phyloP scores from a whole-genome alignment of 2,113 vertebrate genomes.

The Clarias magur region DNA sequence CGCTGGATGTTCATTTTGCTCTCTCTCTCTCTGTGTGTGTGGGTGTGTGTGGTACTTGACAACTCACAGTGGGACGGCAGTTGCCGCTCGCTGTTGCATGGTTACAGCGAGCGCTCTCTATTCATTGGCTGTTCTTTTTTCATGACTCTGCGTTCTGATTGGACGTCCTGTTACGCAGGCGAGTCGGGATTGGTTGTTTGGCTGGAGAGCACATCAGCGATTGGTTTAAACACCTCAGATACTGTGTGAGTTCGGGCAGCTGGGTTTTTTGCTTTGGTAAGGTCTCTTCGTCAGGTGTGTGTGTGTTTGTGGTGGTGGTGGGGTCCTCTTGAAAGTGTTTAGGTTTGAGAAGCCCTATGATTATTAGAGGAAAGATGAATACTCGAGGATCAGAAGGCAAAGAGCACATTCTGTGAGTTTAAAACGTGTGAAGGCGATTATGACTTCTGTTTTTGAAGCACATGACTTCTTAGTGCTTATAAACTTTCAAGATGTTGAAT shows the following conservation, averaged over 20 bases:
- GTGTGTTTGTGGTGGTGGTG: background rate
- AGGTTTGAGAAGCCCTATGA: background rate
- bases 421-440: background rate
- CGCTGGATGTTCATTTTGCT: constrained; percentile 60
- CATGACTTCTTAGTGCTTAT: background rate
- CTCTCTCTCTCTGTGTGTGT: constrained; percentile 46
- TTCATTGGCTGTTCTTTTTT: constrained; percentile 63
- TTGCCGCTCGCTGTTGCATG: constrained; percentile 72
- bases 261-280: constrained; percentile 70
- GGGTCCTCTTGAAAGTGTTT: constrained; percentile 27
- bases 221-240: constrained; percentile 72
- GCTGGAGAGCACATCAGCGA: constrained; percentile 40
- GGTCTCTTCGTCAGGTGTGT: constrained; percentile 59
- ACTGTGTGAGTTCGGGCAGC: constrained; percentile 66
- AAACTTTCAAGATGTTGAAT: background rate
- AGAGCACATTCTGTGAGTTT: background rate
- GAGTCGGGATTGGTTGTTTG: constrained; percentile 59
- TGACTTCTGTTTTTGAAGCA: background rate
- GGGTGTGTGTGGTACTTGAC: constrained; percentile 33
- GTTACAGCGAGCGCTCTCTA: constrained; percentile 68
- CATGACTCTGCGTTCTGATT: constrained; percentile 55
- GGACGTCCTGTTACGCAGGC: constrained; percentile 51
- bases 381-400: background rate
- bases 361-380: background rate
- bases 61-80: constrained; percentile 47